Evolutionary conservation across 1,140 invertebrate species (phyloP), one percentile per base, ranked within the genome.

Genomic region (Pogonomyrmex californicus): DNA sequence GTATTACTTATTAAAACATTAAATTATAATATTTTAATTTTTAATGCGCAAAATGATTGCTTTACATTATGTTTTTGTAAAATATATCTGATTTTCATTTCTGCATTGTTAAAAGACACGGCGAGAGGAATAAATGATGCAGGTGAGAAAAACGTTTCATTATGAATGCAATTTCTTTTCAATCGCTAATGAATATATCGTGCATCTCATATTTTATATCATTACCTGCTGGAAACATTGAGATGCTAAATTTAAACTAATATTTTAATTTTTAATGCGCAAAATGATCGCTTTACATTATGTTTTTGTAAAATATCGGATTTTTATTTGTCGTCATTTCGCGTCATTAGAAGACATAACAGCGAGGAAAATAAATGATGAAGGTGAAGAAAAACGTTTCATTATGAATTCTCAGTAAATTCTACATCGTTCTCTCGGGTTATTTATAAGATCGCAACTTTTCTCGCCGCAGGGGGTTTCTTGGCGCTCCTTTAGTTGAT

Each of bases 91-190:
- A 75, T 75, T 54, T 56, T 23, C 6, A 38, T 38, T n/a, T 14
- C 17, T 7, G 1, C 12, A 23, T 30, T 23, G 17, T 33, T 30
- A 7, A 56, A 6, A 33, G 9, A 38, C 4, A 12, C 66, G 10
- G n/a, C 10, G 68, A 54, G 9, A 1, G n/a, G 54, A 38, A 14
- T 73, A 23, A 56, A 38, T 56, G 10, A n/a, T 0, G 12, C n/a
- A 14, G 51, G 3, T 12, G n/a, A 58, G 5, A 63, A 2, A 75
- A 30, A 76, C 5, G 14, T 54, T 58, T 14, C 58, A 58, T 23
- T 17, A 47, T 36, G 36, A 36, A 65, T 71, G 23, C 65, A 71
- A 66, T 66, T 81, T 47, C 51, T 70, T 81, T 56, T 44, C 49
- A 44, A 56, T 44, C 23, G 30, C 60, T 17, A 10, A 51, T 23